Evolutionary conservation across 2,797 vertebrate species (phyloP), one percentile per base, ranked within the genome.

Genomic region (Tangara arthus): DNA sequence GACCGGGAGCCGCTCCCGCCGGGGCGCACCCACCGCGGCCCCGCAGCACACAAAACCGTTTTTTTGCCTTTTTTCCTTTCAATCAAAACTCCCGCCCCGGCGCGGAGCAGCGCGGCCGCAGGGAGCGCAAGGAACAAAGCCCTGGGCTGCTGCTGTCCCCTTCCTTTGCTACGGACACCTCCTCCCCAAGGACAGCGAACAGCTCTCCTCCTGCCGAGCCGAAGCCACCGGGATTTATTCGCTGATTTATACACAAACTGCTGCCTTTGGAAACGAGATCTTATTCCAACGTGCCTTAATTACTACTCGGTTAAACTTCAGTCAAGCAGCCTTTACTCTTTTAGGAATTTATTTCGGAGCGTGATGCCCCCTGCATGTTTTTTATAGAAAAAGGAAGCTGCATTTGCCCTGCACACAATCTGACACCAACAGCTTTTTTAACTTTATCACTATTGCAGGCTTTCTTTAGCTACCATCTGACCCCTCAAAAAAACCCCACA

Each of bases 141-240:
- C 34, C 21, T 0, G 34, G 7, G 18, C 1, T 5, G 26, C 53
- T 6, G 39, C 0, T 5, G 4, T 3, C 15, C 14, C 77, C 30
- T 9, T 8, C 39, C 53, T 12, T 6, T 12, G 0, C 60, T 3
- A 0, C 2, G 4, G 14, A 3, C 46, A 15, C 28, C 52, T 34
- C 49, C 41, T 20, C 2, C 35, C 35, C 57, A 14, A 20, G 57
- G 26, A 39, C 35, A 28, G 35, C 26, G 6, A 35, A 0, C 35
- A 14, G 57, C 57, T 39, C 57, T 28, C 26, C 41, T 18, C 57
- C 34, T 18, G 50, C 42, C 1, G 26, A 35, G 70, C 27, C 60
- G 1, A 1, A 15, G 50, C 34, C 2, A 0, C 24, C 32, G 42
- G 5, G 5, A 1, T 14, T 35, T 5, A 3, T 0, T 8, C 55